A percentile compares a stretch with the other conserved stretches of the same genome.
phyloP scores from a whole-genome alignment of 2,797 vertebrate genomes.

The Gallinago stenura region DNA sequence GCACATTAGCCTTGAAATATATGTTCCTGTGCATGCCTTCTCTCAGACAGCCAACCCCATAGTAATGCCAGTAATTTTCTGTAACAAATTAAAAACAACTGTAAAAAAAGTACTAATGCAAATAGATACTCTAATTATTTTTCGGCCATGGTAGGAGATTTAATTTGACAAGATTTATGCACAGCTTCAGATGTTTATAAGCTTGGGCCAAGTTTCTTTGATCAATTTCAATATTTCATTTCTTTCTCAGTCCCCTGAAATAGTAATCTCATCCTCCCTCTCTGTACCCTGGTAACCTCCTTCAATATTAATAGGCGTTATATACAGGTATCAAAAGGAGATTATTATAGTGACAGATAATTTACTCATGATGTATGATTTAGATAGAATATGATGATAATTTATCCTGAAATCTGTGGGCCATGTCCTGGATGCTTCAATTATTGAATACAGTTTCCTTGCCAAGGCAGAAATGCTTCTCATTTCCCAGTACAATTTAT shows the following conservation, averaged over 20 bases:
- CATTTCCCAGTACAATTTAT: neutral
- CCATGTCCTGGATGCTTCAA: conserved; percentile 25
- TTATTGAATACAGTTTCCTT: conserved; percentile 30
- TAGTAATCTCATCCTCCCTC: neutral
- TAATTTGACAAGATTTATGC: conserved; percentile 3
- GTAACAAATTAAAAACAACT: neutral
- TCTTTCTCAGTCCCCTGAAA: conserved; percentile 1
- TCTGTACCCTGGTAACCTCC: neutral
- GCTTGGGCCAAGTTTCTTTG: neutral
- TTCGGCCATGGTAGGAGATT: neutral
- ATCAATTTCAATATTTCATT: neutral
- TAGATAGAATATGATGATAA: conserved; percentile 9
- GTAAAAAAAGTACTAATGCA: conserved; percentile 7
- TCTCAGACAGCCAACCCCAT: neutral
- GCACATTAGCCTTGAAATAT: neutral
- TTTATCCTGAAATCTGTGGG: conserved; percentile 23
- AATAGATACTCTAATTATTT: conserved; percentile 31
- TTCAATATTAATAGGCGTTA: conserved; percentile 26
- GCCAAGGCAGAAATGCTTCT: conserved; percentile 15
- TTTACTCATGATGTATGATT: conserved; percentile 38
- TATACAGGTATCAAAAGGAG: conserved; percentile 19
- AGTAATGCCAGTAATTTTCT: neutral
- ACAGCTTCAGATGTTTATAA: conserved; percentile 6
- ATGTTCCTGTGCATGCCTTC: neutral
- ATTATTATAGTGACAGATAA: conserved; percentile 27